A percentile compares a stretch with the other conserved stretches of the same genome.
Conservation (phyloP, 2,888 invertebrate species). For the Nymphalis polychloros region DNA sequence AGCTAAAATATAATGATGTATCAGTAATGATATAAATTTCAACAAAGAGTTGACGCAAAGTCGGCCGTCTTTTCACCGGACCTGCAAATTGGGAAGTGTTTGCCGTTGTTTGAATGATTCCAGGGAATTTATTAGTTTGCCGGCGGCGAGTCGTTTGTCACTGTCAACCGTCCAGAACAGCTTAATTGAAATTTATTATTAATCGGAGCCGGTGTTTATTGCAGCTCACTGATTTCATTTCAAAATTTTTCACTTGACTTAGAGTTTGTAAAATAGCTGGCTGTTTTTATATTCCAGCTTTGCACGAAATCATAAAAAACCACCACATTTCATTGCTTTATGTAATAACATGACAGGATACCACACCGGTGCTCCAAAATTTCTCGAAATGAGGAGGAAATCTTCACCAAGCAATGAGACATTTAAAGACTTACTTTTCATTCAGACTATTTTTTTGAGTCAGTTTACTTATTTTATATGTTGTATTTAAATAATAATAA, state of each 20-base stretch:
- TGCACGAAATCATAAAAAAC: background rate
- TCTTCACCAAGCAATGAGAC: too few species aligned
- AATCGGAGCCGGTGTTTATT: constrained; percentile 32
- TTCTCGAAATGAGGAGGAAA: too few species aligned
- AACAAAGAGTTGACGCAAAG: constrained; percentile 6
- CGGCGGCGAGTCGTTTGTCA: constrained; percentile 40
- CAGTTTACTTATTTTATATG: too few species aligned
- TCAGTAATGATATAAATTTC: background rate
- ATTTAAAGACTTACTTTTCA: too few species aligned
- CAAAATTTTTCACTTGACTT: constrained; percentile 11
- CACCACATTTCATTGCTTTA: background rate
- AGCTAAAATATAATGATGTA: too few species aligned
- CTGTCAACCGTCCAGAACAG: constrained; percentile 39
- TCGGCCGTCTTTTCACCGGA: constrained; percentile 4
- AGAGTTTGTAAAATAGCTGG: background rate
- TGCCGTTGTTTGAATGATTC: constrained; percentile 29
- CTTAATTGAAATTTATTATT: constrained; percentile 47
- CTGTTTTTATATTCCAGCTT: background rate
- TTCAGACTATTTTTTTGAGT: too few species aligned
- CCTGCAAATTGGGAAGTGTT: constrained; percentile 15
- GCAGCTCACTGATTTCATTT: constrained; percentile 10
- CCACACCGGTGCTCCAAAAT: too few species aligned
- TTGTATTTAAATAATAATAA: too few species aligned
- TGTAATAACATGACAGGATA: too few species aligned
- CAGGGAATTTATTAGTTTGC: constrained; percentile 39